These are phyloP conservation scores for Trachythela sp. DNA, from an alignment of 64 coral and sea anemone species.

Conservation along the genomic window DNA sequence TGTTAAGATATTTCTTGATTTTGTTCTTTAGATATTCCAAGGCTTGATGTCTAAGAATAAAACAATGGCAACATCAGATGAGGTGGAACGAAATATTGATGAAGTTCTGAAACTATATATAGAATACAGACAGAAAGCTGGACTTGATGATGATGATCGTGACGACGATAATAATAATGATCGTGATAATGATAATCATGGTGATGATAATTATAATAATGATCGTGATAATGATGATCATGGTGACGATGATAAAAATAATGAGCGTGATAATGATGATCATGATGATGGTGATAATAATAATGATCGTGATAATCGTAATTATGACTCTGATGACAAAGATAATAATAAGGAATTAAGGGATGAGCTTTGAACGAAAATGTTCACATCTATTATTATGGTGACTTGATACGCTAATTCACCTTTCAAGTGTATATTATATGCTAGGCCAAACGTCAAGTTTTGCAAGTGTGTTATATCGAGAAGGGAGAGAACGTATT, in stretches of 20 bases:
- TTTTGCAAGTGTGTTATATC: too few species aligned
- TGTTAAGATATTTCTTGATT: too few species aligned
- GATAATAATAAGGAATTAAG: neutral
- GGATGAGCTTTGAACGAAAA: constrained; percentile 8
- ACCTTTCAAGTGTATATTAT: too few species aligned
- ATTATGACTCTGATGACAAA: neutral
- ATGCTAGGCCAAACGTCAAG: too few species aligned
- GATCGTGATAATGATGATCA: neutral
- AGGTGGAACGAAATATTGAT: neutral
- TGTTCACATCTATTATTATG: too few species aligned
- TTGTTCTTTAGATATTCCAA: neutral
- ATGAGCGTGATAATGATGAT: neutral
- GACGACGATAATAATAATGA: neutral
- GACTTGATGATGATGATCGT: neutral
- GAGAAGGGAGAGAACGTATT: too few species aligned
- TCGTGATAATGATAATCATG: neutral
- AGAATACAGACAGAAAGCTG: neutral
- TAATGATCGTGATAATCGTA: neutral
- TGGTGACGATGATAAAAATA: neutral
- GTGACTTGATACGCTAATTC: too few species aligned
- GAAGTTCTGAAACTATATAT: neutral
- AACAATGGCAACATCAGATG: neutral
- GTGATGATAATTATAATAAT: neutral
- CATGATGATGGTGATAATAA: neutral
- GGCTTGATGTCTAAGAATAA: neutral